Evolutionary conservation across 2,113 vertebrate species (phyloP).

Genomic region (Cheirogaleus medius): DNA sequence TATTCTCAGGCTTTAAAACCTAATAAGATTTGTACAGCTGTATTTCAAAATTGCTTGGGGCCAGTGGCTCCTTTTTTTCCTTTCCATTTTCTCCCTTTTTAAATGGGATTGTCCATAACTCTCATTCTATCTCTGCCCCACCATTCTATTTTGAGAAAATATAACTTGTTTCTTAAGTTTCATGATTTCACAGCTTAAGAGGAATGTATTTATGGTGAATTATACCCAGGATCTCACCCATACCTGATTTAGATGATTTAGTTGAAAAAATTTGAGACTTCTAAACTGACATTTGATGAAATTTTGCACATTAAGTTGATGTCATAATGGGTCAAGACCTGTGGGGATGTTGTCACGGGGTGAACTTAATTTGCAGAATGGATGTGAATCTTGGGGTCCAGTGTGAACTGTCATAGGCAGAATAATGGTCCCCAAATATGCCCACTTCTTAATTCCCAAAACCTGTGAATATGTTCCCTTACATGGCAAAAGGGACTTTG

Average conservation of each 20-base stretch:
- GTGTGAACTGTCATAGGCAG: neutral
- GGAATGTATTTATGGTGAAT: neutral
- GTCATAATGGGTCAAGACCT: neutral
- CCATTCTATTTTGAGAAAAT: neutral
- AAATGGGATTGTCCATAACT: no score
- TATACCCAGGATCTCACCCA: neutral
- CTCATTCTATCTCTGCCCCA: no score
- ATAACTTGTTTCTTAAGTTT: neutral
- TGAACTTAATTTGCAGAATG: neutral
- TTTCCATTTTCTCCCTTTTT: neutral
- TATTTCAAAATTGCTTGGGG: neutral
- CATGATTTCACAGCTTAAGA: neutral
- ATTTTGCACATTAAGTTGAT: neutral
- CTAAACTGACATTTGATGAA: neutral
- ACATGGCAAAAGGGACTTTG: neutral
- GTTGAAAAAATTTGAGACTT: neutral
- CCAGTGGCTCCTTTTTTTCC: neutral
- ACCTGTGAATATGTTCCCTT: neutral
- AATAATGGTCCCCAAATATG: neutral
- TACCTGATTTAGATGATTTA: neutral
- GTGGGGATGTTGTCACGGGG: neutral
- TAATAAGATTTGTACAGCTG: neutral
- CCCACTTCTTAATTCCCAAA: neutral
- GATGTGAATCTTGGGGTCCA: neutral
- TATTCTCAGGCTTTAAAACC: neutral